A percentile compares a stretch with the other conserved stretches of the same genome.
Conservation (phyloP, 2,113 vertebrate species). For the Bufo gargarizans region DNA sequence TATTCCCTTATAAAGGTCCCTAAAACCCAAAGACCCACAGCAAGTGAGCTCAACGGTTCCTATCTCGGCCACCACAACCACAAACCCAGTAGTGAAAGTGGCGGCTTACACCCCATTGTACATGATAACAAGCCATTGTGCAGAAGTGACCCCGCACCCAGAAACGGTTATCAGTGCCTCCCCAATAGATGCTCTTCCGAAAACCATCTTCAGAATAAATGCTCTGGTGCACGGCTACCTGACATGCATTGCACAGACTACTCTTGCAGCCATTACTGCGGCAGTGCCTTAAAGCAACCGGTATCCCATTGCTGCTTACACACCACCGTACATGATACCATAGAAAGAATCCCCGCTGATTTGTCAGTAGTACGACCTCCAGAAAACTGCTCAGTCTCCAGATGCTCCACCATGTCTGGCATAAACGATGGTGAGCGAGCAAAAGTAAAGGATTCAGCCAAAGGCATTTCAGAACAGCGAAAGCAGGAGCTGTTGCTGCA, state of each 20-base stretch:
- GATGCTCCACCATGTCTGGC: slow-evolving; percentile 15
- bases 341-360: slow-evolving; percentile 19
- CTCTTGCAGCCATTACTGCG: slow-evolving; percentile 57
- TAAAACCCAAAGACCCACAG: slow-evolving; percentile 57
- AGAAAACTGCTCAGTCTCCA: slow-evolving; percentile 60
- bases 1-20: slow-evolving; percentile 63
- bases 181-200: slow-evolving; percentile 47
- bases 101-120: slow-evolving; percentile 53
- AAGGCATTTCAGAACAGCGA: slow-evolving; percentile 80
- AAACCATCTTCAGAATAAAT: slow-evolving; percentile 58
- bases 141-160: slow-evolving; percentile 60
- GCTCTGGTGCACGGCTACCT: slow-evolving; percentile 60
- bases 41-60: slow-evolving; percentile 64
- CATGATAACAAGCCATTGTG: slow-evolving; percentile 43
- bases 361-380: slow-evolving; percentile 36
- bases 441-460: slow-evolving; percentile 61
- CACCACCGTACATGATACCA: slow-evolving; percentile 45
- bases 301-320: slow-evolving; percentile 55
- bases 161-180: slow-evolving; percentile 46
- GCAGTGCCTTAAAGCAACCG: slow-evolving; percentile 1
- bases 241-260: slow-evolving; percentile 40
- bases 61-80: slow-evolving; percentile 60
- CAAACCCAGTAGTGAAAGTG: slow-evolving; percentile 60
- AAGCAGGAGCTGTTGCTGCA: slow-evolving; percentile 85
- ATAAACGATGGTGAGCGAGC: slow-evolving; percentile 1